Evolutionary conservation across 2,113 vertebrate genomes (phyloP), one percentile per base, ranked within the genome.

Genomic region (Delphinus delphis): DNA sequence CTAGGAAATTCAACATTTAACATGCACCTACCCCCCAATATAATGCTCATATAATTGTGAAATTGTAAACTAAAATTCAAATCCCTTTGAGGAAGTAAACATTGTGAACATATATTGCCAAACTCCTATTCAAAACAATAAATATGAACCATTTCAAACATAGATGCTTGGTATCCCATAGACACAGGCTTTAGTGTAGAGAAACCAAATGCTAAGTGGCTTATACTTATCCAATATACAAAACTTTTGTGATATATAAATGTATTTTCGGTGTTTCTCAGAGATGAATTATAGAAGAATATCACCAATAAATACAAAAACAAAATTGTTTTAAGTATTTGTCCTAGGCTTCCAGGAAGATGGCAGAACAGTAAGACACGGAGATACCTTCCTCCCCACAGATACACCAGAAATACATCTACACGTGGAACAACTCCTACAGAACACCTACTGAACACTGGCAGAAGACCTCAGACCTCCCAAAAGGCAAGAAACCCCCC

Each of bases 271-370:
- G 36, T 94, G 25, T 88, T 86, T 96, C 17, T 84, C 15, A 50
- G 38, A 87, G 80, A 62, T n/a, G 20, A 38, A 50, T 26, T 20
- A 21, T 8, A 50, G 33, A 55, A 65, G n/a, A 68, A 68, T 84
- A 55, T 28, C 15, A n/a, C 3, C 14, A 90, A 2, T 76, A 90
- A 62, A 58, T 1, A 67, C 3, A 95, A 67, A 2, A 95, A 9
- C 6, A 60, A 8, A 89, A 55, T 81, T 36, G n/a, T 83, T 70
- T 93, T 38, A 63, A 82, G 63, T 85, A 58, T 90, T 63, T 88
- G 2, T 50, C 26, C 20, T 50, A 73, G 44, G 44, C 44, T 44
- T 44, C 44, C 44, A 8, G 44, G 44, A 44, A 44, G 44, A 44
- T 44, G 44, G 8, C 8, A 8, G 8, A 44, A 44, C 1, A 44